Evolutionary conservation across 2,113 vertebrate species (phyloP).

Genomic region (Gymnogyps californianus): DNA sequence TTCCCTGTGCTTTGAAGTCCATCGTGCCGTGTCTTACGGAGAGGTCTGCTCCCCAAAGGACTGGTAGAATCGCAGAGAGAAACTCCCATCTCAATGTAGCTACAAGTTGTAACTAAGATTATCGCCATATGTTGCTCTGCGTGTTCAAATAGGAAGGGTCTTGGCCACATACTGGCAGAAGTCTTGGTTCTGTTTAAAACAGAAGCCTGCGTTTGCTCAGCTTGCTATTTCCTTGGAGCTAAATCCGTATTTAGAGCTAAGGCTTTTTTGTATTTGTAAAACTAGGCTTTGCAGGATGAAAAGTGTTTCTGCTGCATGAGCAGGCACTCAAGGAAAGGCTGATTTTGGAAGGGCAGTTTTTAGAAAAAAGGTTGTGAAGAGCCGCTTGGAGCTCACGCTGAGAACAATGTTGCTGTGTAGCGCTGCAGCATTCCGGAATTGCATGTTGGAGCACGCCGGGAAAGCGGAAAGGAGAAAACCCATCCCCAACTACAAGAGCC

Average conservation of each 20-base stretch:
- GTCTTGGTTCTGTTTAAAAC: not conserved
- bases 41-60: not conserved
- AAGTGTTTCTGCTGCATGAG: not conserved
- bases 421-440: not conserved
- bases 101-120: not conserved
- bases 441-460: accelerated
- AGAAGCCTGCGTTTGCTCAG: not conserved
- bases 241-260: not conserved
- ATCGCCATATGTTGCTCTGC: not conserved
- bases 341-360: not conserved
- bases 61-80: not conserved
- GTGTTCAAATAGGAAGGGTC: not conserved
- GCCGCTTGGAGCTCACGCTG: not conserved
- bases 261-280: not conserved
- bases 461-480: not conserved
- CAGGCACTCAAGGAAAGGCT: not conserved
- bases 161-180: not conserved
- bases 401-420: not conserved
- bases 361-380: not conserved
- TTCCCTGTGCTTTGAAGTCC: not conserved
- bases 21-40: not conserved
- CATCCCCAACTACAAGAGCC: not conserved
- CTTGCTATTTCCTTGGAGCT: not conserved
- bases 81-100: not conserved
- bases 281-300: not conserved